phyloP scores from a whole-genome alignment of 2,113 vertebrate genomes.

The Coregonus clupeaformis region DNA sequence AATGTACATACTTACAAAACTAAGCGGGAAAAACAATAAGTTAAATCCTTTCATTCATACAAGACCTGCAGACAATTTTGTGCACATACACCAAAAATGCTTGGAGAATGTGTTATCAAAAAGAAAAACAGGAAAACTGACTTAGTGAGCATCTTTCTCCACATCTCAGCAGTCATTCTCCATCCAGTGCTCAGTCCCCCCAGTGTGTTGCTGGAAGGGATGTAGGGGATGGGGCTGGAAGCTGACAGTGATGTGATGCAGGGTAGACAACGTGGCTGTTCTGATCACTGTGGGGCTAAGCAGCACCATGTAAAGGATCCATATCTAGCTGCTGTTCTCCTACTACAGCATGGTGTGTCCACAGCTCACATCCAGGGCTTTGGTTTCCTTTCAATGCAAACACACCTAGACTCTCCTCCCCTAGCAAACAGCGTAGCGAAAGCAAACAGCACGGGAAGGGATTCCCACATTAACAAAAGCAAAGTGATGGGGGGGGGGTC shows the following conservation, averaged over 20 bases:
- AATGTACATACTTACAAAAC: slow-evolving; percentile 68
- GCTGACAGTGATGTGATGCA: slow-evolving; percentile 31
- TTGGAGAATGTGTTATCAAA: slow-evolving; percentile 37
- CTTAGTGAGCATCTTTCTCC: slow-evolving; percentile 28
- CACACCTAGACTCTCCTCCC: slow-evolving; percentile 25
- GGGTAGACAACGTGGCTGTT: slow-evolving; percentile 25
- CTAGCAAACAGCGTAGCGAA: slow-evolving; percentile 31
- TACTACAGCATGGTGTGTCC: background rate
- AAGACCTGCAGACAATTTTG: slow-evolving; percentile 50
- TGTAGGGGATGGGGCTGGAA: background rate
- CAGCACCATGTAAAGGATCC: slow-evolving; percentile 55
- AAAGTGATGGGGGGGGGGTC: slow-evolving; percentile 10
- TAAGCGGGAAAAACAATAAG: slow-evolving; percentile 66
- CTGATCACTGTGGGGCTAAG: slow-evolving; percentile 42
- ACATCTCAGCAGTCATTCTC: slow-evolving; percentile 45
- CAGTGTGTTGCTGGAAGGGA: background rate
- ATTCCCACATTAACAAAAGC: slow-evolving; percentile 30
- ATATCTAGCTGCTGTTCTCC: slow-evolving; percentile 73
- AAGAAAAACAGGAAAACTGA: slow-evolving; percentile 15
- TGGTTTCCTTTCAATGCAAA: slow-evolving; percentile 38
- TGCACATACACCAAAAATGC: slow-evolving; percentile 40
- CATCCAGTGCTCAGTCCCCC: slow-evolving; percentile 55
- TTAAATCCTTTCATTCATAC: slow-evolving; percentile 72
- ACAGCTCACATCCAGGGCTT: slow-evolving; percentile 36
- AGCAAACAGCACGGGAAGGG: slow-evolving; percentile 28